Percentiles rank a stretch among this genome's conserved stretches.
phyloP scores from a whole-genome alignment of 2,113 vertebrate genomes.

The Peromyscus maniculatus region DNA sequence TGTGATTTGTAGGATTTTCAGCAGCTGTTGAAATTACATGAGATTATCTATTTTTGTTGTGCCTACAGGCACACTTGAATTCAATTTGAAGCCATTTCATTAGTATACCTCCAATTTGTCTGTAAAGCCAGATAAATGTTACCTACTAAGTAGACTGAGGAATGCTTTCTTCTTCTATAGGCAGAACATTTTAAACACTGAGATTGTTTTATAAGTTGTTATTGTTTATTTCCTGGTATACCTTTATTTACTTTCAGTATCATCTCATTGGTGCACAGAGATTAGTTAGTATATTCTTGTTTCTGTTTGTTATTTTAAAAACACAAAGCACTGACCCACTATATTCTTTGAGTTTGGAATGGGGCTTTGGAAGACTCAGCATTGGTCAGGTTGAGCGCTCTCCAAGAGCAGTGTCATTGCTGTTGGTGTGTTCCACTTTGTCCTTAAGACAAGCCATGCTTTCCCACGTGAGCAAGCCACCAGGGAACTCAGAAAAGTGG shows the following conservation, averaged over 20 bases:
- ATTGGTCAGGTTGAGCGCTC: neutral
- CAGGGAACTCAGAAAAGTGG: neutral
- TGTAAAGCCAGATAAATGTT: neutral
- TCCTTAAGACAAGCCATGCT: slow-evolving; percentile 1
- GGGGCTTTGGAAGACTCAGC: neutral
- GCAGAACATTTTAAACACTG: neutral
- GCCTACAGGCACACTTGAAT: neutral
- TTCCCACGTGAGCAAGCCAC: too few species aligned
- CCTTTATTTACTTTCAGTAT: neutral
- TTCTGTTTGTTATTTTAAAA: slow-evolving; percentile 22
- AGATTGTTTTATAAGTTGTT: neutral
- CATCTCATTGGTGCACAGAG: neutral
- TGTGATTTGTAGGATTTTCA: neutral
- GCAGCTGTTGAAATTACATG: neutral
- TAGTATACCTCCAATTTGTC: neutral
- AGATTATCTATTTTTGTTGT: neutral
- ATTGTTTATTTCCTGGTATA: slow-evolving; percentile 8
- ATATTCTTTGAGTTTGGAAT: neutral
- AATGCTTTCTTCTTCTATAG: neutral
- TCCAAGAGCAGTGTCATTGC: neutral
- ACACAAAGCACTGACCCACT: neutral
- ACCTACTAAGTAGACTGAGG: neutral
- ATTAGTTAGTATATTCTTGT: neutral
- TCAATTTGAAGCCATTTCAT: slow-evolving; percentile 11
- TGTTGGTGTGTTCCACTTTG: neutral